Evolutionary conservation across 2,888 invertebrate species (phyloP), one percentile per base, ranked within the genome.

Genomic region (Hemistola chrysoprasaria): DNA sequence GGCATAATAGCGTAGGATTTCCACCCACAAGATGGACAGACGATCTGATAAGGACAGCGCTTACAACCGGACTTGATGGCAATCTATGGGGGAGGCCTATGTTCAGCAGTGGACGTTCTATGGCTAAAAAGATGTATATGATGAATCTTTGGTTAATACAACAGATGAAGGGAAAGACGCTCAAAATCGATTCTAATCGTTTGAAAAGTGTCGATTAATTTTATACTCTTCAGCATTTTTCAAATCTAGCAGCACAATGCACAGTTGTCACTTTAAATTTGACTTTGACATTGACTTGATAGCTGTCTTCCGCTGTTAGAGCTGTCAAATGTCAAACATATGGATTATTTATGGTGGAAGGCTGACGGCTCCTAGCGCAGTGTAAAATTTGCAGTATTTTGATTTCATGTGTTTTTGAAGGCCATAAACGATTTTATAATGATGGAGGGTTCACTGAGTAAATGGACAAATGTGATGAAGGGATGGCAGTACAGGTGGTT

Each of bases 401-500:
- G 56, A 56, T 68, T 44, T 33, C 21, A 39, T 44, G 38, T 34
- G 25, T 34, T 44, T 44, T 23, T 38, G 38, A 16, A 30, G 16
- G 34, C 33, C 16, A 39, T 8, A 39, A 39, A 74, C 68, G 62
- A 65, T 56, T 72, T 68, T 76, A 84, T 67, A 64, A 86, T 92
- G 85, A 96, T 97, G 95, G 97, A 98, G 90, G 98, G 98, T 68
- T 95, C 97, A 47, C 88, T 98, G 50, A 97, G 96, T 89, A 98
- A 98, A 91, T 98, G 97, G 97, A 98, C 98, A 58, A 98, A 98
- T 91, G 96, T 98, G 71, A 96, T 98, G 92, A 97, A 96, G 81
- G 99, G 99, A 58, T 99, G 99, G 98, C 99, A 99, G 85, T 98
- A 98, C 90, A 93, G 99, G 59, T 99, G 98, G 97, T 99, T 99